These are phyloP conservation scores for Parnassius apollo DNA, from an alignment of 2,888 invertebrate species.

Conservation along the genomic window DNA sequence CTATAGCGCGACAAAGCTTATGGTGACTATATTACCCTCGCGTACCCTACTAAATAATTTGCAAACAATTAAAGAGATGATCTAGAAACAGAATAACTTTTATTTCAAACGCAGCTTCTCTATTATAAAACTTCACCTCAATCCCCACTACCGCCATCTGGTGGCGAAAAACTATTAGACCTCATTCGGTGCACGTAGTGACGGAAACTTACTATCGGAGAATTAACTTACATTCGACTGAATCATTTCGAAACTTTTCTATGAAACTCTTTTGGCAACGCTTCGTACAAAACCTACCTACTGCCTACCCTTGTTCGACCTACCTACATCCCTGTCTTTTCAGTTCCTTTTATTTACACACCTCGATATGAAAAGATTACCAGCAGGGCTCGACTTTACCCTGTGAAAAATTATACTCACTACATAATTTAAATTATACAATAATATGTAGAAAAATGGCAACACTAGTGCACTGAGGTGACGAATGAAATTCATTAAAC, in stretches of 20 bases:
- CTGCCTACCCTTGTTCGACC: constrained; percentile 54
- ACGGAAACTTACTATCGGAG: neutral
- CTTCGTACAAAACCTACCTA: constrained; percentile 74
- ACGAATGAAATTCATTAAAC: constrained; percentile 37
- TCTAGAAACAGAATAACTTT: too few species aligned
- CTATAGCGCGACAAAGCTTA: too few species aligned
- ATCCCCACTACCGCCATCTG: too few species aligned
- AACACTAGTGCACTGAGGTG: constrained; percentile 55
- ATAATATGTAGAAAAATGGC: constrained; percentile 48
- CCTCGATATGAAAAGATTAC: constrained; percentile 57
- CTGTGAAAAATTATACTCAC: constrained; percentile 56
- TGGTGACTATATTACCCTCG: too few species aligned
- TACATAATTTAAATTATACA: constrained; percentile 37
- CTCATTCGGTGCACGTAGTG: neutral
- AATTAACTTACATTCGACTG: constrained; percentile 38
- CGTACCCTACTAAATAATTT: too few species aligned
- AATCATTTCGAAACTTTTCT: constrained; percentile 47
- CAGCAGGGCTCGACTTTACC: constrained; percentile 57
- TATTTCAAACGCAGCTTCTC: too few species aligned
- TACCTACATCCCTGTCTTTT: constrained; percentile 73
- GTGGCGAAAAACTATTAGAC: too few species aligned
- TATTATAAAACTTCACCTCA: too few species aligned
- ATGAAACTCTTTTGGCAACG: constrained; percentile 56
- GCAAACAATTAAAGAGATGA: too few species aligned
- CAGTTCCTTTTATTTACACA: constrained; percentile 61